Evolutionary conservation across 2,888 invertebrate genomes (phyloP).

Genomic region (Pomacea canaliculata): DNA sequence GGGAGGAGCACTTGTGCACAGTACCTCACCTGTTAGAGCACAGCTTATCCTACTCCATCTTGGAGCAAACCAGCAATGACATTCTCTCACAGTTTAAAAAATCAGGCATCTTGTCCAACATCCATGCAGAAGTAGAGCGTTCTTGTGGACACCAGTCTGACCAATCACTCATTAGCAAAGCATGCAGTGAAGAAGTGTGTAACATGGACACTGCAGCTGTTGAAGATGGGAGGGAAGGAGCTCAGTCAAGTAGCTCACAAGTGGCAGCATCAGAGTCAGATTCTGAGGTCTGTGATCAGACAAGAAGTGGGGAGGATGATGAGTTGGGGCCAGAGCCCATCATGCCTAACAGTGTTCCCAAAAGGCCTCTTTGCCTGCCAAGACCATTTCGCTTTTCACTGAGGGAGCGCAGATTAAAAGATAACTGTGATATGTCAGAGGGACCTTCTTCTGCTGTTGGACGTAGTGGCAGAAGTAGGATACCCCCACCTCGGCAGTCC

Average conservation of each 20-base stretch:
- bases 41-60: constrained; percentile 48
- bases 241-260: neutral
- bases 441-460: constrained; percentile 22
- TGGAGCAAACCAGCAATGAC: constrained; percentile 40
- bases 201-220: neutral
- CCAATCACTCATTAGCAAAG: neutral
- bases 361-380: constrained; percentile 31
- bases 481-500: constrained; percentile 58
- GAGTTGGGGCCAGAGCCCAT: constrained; percentile 5
- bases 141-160: neutral
- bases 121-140: neutral
- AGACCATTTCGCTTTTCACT: constrained; percentile 26
- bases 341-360: constrained; percentile 6
- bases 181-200: neutral
- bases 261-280: constrained; percentile 18
- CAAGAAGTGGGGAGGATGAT: constrained; percentile 19
- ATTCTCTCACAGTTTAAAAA: too few species aligned
- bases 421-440: constrained; percentile 26
- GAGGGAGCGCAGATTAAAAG: constrained; percentile 21
- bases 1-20: constrained; percentile 2
- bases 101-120: too few species aligned
- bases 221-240: constrained; percentile 8
- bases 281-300: constrained; percentile 15
- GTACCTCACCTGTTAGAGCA: constrained; percentile 39
- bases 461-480: constrained; percentile 24